phyloP scores from a whole-genome alignment of 2,113 vertebrate species.

The Ploceus nigricollis region DNA sequence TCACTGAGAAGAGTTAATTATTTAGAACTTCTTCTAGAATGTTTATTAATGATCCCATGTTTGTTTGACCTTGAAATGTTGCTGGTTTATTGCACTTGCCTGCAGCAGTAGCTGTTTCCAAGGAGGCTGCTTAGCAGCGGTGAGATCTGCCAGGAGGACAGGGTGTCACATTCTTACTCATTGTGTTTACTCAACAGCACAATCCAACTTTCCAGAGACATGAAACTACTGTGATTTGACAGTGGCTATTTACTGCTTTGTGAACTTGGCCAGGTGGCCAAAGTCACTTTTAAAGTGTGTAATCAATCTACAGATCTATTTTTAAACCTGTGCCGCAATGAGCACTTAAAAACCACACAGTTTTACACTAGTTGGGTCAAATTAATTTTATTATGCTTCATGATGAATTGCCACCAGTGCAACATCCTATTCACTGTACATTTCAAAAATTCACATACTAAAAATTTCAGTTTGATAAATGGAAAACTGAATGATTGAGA shows the following conservation, averaged over 20 bases:
- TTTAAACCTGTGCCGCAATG: not conserved
- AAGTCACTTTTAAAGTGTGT: not conserved
- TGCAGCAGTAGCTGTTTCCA: not conserved
- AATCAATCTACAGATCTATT: not conserved
- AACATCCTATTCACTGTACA: constrained; percentile 84
- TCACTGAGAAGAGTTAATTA: not conserved
- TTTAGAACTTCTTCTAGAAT: not conserved
- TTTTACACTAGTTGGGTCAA: constrained; percentile 70
- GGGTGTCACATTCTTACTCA: constrained; percentile 29
- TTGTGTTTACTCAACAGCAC: constrained; percentile 39
- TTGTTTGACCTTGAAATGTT: constrained; percentile 43
- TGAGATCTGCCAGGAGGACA: not conserved
- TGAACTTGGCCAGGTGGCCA: not conserved
- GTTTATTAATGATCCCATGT: not conserved
- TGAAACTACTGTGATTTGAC: not conserved
- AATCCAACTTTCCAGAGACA: constrained; percentile 44
- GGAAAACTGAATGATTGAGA: constrained; percentile 77
- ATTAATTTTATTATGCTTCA: constrained; percentile 84
- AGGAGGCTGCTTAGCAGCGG: not conserved
- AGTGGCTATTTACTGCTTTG: not conserved
- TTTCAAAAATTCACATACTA: constrained; percentile 81
- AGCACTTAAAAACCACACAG: constrained; percentile 53
- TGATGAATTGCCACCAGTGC: constrained; percentile 86
- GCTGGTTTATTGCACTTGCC: not conserved
- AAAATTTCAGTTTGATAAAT: constrained; percentile 78